Conservation (phyloP, 2,888 invertebrate species). For the Rhamnusium bicolor region DNA sequence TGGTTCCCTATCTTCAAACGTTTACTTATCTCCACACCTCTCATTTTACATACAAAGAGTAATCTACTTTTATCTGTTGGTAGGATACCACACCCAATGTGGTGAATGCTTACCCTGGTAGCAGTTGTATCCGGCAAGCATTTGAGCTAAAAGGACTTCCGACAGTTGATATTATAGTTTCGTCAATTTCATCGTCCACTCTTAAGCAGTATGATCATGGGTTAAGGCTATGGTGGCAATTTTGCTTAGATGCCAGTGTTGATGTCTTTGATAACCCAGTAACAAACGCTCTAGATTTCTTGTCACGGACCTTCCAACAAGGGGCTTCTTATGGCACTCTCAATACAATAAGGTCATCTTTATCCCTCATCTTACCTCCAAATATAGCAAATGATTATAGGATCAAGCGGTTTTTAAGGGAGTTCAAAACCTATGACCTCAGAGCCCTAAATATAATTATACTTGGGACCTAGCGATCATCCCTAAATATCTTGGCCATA, state of each 20-base stretch:
- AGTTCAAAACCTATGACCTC: conserved; percentile 10
- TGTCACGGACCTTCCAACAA: not conserved
- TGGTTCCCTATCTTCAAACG: not conserved
- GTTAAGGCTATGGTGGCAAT: conserved; percentile 32
- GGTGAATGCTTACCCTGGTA: conserved; percentile 47
- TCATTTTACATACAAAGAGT: conserved; percentile 27
- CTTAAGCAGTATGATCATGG: too few relatives aligned
- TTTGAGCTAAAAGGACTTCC: conserved; percentile 23
- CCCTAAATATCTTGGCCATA: too few relatives aligned
- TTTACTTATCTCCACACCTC: conserved; percentile 7
- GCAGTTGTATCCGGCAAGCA: conserved; percentile 32
- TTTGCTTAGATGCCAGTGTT: conserved; percentile 5
- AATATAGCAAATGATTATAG: conserved; percentile 16
- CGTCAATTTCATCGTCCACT: conserved; percentile 22
- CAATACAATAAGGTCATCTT: conserved; percentile 2
- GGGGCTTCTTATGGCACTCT: too few relatives aligned
- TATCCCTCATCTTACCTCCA: conserved; percentile 2
- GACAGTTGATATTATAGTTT: conserved; percentile 28
- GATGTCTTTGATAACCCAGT: not conserved
- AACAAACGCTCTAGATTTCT: conserved; percentile 4
- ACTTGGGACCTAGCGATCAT: too few relatives aligned
- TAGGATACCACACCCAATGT: conserved; percentile 42
- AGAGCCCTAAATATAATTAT: conserved; percentile 12
- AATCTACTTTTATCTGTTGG: too few relatives aligned
- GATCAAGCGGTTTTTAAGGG: conserved; percentile 30